These are phyloP conservation scores for Tupaia tana DNA, from an alignment of 2,113 vertebrate genomes.

Conservation along the genomic window DNA sequence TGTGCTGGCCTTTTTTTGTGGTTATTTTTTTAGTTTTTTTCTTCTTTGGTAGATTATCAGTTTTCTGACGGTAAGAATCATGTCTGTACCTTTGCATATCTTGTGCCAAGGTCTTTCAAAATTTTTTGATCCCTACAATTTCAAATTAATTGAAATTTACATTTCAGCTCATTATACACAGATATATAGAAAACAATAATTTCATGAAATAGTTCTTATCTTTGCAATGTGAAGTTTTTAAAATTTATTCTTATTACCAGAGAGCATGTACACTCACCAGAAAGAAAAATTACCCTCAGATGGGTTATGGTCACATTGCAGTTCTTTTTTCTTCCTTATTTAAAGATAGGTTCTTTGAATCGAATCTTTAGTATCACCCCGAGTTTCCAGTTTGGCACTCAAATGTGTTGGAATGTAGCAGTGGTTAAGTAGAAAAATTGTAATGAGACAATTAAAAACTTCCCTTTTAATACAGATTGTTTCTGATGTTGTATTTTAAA, in stretches of 20 bases:
- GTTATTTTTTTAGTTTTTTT: neutral
- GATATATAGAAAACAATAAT: slow-evolving; percentile 41
- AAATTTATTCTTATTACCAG: no score
- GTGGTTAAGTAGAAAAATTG: slow-evolving; percentile 34
- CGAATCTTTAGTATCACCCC: slow-evolving; percentile 14
- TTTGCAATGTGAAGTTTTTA: neutral
- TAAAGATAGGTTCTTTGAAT: neutral
- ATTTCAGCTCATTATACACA: slow-evolving; percentile 32
- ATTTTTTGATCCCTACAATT: neutral
- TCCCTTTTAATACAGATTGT: slow-evolving; percentile 43
- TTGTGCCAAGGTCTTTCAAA: slow-evolving; percentile 17
- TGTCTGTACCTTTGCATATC: slow-evolving; percentile 36
- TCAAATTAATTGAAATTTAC: slow-evolving; percentile 42
- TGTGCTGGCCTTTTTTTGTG: neutral
- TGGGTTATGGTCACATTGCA: no score
- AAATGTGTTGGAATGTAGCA: slow-evolving; percentile 36
- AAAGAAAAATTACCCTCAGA: no score
- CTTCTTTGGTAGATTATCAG: neutral
- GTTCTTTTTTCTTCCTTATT: no score
- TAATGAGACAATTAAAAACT: slow-evolving; percentile 36
- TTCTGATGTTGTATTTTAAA: slow-evolving; percentile 48
- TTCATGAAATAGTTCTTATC: slow-evolving; percentile 41
- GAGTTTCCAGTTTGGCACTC: slow-evolving; percentile 14
- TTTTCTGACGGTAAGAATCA: neutral
- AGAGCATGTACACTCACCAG: no score